Conservation (phyloP, 2,113 vertebrate genomes). For the Gadus macrocephalus region DNA sequence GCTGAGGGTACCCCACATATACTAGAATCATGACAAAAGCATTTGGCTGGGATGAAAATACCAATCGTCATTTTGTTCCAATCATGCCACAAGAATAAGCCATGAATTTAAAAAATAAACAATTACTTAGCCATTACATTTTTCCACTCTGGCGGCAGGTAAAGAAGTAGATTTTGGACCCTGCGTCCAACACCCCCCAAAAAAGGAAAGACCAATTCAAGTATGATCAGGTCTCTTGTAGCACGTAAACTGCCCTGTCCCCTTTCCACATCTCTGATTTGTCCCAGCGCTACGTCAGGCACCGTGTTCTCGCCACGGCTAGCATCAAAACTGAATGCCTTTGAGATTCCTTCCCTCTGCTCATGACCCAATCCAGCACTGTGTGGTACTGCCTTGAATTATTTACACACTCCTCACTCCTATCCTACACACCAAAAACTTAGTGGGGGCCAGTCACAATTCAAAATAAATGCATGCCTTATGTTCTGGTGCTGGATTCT, state of each 20-base stretch:
- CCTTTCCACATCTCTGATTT: constrained; percentile 14
- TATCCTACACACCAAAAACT: constrained; percentile 27
- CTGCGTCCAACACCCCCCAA: no score
- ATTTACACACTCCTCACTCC: constrained; percentile 48
- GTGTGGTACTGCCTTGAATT: constrained; percentile 61
- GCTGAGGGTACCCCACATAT: not conserved
- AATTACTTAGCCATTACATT: no score
- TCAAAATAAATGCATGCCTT: constrained; percentile 11
- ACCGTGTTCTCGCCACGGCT: constrained; percentile 28
- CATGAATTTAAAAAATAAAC: no score
- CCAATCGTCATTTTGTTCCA: no score
- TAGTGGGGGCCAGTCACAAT: constrained; percentile 35
- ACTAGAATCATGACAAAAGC: no score
- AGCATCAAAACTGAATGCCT: constrained; percentile 52
- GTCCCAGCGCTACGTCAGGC: constrained; percentile 15
- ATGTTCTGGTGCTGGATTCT: not conserved
- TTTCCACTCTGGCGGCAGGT: no score
- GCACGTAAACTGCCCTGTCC: not conserved
- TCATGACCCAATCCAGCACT: constrained; percentile 52
- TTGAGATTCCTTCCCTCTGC: constrained; percentile 45
- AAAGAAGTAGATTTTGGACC: no score
- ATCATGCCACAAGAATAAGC: no score
- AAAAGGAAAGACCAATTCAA: no score
- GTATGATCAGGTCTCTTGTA: no score
- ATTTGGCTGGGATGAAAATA: no score